phyloP scores from a whole-genome alignment of 2,113 vertebrate genomes.

The Phycodurus eques region DNA sequence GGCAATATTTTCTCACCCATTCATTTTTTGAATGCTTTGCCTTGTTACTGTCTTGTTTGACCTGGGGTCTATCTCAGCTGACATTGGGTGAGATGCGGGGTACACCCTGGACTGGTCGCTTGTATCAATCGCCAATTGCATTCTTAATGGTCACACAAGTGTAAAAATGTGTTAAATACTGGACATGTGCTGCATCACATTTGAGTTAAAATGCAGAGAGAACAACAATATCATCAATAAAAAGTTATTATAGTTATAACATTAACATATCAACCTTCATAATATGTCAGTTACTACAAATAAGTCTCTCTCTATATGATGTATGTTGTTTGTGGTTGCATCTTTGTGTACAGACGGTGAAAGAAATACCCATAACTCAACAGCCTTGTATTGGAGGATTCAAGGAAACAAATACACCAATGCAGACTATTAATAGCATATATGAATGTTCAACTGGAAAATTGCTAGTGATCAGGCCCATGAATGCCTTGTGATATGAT shows the following conservation, averaged over 20 bases:
- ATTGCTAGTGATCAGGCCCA: conserved; percentile 20
- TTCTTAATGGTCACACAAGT: too few species aligned
- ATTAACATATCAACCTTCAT: background rate
- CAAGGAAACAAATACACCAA: conserved; percentile 7
- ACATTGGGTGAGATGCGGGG: too few species aligned
- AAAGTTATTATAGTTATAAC: background rate
- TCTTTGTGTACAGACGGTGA: conserved; percentile 24
- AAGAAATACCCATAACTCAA: conserved; percentile 17
- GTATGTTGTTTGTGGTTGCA: conserved; percentile 27
- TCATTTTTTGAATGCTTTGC: background rate
- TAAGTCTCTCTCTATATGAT: background rate
- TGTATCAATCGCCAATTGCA: too few species aligned
- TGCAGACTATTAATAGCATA: conserved; percentile 16
- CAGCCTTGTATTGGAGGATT: conserved; percentile 11
- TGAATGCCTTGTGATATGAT: conserved; percentile 33
- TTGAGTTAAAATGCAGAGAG: background rate
- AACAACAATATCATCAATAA: background rate
- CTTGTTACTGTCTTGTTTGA: background rate
- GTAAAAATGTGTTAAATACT: too few species aligned
- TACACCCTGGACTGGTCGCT: too few species aligned
- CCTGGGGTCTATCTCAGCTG: background rate
- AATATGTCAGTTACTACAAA: background rate
- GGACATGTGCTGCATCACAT: background rate
- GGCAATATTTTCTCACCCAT: background rate
- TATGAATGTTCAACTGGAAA: conserved; percentile 16